Evolutionary conservation across 2,888 invertebrate genomes (phyloP).

Genomic region (Blastobasis lacticolella): DNA sequence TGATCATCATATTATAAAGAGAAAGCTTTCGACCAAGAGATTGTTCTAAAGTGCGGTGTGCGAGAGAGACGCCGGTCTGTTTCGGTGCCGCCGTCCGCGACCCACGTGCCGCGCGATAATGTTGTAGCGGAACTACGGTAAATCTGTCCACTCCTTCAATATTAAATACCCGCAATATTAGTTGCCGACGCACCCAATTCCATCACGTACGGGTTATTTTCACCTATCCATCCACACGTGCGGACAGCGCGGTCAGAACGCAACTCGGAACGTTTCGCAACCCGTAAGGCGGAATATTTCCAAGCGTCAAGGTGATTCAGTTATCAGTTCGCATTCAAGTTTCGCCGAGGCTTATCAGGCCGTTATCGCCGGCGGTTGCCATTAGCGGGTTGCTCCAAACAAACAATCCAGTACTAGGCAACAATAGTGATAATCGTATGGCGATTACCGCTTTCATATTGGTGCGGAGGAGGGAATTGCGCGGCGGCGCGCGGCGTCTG

Average conservation of each 20-base stretch:
- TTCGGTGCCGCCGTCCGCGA: constrained; percentile 15
- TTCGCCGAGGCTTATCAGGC: constrained; percentile 24
- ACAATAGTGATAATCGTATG: constrained; percentile 40
- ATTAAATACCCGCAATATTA: constrained; percentile 25
- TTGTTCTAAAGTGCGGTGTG: constrained; percentile 26
- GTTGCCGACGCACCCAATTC: neutral
- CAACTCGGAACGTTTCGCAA: neutral
- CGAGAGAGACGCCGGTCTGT: constrained; percentile 28
- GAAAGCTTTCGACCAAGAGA: constrained; percentile 10
- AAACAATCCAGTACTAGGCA: constrained; percentile 28
- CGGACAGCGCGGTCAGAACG: constrained; percentile 1
- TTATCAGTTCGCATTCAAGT: constrained; percentile 24
- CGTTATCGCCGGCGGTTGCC: constrained; percentile 33
- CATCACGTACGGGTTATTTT: neutral
- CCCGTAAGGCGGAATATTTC: constrained; percentile 13
- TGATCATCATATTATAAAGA: neutral
- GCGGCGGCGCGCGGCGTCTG: constrained; percentile 61
- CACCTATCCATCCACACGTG: neutral
- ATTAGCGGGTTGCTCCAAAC: constrained; percentile 25
- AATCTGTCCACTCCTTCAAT: constrained; percentile 31
- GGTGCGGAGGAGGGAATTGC: constrained; percentile 36
- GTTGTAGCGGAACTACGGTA: constrained; percentile 39
- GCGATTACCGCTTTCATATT: constrained; percentile 8
- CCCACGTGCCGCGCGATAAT: constrained; percentile 42
- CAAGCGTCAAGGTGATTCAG: constrained; percentile 13